Evolutionary conservation across 2,113 vertebrate species (phyloP).

Genomic region (Motacilla alba): DNA sequence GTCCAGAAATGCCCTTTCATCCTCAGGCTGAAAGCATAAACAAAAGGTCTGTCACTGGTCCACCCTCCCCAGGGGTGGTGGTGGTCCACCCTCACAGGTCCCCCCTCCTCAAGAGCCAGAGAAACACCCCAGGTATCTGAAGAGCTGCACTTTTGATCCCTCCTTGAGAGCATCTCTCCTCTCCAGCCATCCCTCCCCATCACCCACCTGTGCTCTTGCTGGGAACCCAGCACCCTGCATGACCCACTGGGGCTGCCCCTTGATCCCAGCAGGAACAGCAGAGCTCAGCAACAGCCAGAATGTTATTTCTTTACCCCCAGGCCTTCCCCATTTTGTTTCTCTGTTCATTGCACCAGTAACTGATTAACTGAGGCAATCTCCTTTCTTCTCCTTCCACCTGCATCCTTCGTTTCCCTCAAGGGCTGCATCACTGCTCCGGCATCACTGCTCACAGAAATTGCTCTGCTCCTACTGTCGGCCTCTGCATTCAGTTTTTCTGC

Average conservation of each 20-base stretch:
- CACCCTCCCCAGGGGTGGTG: not conserved
- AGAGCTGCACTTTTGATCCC: not conserved
- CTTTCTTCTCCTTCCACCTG: not conserved
- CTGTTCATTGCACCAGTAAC: not conserved
- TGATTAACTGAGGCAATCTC: not conserved
- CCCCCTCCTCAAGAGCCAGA: not conserved
- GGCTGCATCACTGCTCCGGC: not conserved
- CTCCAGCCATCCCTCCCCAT: not conserved
- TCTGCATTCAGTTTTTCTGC: not conserved
- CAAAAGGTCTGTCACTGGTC: not conserved
- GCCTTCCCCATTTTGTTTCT: not conserved
- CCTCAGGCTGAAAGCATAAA: not conserved
- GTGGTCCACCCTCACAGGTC: not conserved
- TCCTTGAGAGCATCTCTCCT: not conserved
- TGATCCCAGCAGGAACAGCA: not conserved
- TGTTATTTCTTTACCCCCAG: not conserved
- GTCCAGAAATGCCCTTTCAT: not conserved
- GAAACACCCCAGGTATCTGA: not conserved
- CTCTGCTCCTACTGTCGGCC: not conserved
- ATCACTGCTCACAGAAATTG: not conserved
- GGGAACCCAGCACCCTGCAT: not conserved
- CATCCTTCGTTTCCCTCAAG: not conserved
- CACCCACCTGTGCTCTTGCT: not conserved
- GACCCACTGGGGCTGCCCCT: fast-evolving
- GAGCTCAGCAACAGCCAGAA: not conserved